Percentiles rank a stretch among this genome's conserved stretches.
phyloP scores from a whole-genome alignment of 2,113 vertebrate species.

The Gasterosteus nipponicus region DNA sequence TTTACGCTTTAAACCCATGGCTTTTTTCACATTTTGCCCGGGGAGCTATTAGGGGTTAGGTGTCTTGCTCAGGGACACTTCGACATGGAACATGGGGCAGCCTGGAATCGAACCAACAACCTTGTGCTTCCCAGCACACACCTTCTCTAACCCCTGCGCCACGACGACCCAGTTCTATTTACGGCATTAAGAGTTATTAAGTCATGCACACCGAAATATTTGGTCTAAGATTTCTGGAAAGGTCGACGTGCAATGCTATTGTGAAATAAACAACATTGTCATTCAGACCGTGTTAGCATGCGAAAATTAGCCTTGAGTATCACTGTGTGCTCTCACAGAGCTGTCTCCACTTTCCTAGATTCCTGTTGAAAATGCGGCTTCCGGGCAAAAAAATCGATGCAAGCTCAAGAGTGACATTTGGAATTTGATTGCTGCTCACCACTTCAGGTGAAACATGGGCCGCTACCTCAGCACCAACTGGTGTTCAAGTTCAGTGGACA shows the following conservation, averaged over 20 bases:
- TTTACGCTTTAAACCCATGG: too few relatives aligned
- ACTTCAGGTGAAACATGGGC: constrained; percentile 46
- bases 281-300: not conserved
- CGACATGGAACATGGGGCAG: too few relatives aligned
- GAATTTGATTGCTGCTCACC: constrained; percentile 6
- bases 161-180: too few relatives aligned
- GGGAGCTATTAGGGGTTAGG: too few relatives aligned
- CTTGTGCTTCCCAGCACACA: too few relatives aligned
- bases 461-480: constrained; percentile 50
- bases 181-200: constrained; percentile 1
- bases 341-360: constrained; percentile 41
- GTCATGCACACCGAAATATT: not conserved
- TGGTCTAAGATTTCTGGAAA: constrained; percentile 20
- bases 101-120: too few relatives aligned
- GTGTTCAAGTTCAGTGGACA: constrained; percentile 48
- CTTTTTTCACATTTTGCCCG: too few relatives aligned
- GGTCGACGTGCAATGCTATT: not conserved
- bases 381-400: not conserved
- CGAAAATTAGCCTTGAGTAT: not conserved
- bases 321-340: not conserved
- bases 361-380: constrained; percentile 12
- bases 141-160: too few relatives aligned
- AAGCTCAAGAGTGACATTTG: constrained; percentile 3
- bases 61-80: too few relatives aligned
- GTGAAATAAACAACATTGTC: constrained; percentile 8